phyloP scores from a whole-genome alignment of 2,888 invertebrate species.

The Luperina nickerlii region DNA sequence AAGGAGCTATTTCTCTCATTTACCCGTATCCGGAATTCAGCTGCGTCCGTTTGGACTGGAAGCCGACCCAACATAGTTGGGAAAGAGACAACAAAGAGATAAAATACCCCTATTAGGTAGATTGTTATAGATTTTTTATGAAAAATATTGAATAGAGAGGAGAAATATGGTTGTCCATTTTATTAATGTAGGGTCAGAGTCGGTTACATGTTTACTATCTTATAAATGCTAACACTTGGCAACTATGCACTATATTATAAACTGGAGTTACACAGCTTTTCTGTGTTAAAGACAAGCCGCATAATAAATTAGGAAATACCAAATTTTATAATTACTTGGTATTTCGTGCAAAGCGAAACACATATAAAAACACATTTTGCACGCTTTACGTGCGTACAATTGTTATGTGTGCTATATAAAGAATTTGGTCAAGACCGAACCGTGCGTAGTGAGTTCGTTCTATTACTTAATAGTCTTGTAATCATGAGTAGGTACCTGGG shows the following conservation, averaged over 20 bases:
- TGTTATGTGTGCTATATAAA: slow-evolving; percentile 41
- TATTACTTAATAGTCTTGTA: neutral
- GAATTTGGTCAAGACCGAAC: slow-evolving; percentile 38
- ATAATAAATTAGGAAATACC: slow-evolving; percentile 10
- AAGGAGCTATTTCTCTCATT: too few species aligned
- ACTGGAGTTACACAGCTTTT: neutral
- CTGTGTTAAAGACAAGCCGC: neutral
- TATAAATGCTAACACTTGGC: neutral
- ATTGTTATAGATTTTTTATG: too few species aligned
- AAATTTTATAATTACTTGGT: slow-evolving; percentile 34
- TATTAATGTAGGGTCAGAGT: neutral
- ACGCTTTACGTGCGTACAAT: slow-evolving; percentile 36
- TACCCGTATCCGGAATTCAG: neutral
- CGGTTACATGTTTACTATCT: neutral
- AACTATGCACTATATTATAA: neutral
- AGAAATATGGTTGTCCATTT: too few species aligned
- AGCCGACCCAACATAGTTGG: neutral
- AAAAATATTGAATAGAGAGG: too few species aligned
- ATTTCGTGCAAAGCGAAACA: slow-evolving; percentile 15
- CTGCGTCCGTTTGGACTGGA: neutral
- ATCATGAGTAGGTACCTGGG: neutral
- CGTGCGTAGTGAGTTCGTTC: neutral
- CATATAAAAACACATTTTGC: slow-evolving; percentile 38
- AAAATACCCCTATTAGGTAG: too few species aligned
- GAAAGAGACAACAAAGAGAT: neutral